Evolutionary conservation across 2,797 vertebrate genomes (phyloP), one percentile per base, ranked within the genome.

Genomic region (Eremophila alpestris): DNA sequence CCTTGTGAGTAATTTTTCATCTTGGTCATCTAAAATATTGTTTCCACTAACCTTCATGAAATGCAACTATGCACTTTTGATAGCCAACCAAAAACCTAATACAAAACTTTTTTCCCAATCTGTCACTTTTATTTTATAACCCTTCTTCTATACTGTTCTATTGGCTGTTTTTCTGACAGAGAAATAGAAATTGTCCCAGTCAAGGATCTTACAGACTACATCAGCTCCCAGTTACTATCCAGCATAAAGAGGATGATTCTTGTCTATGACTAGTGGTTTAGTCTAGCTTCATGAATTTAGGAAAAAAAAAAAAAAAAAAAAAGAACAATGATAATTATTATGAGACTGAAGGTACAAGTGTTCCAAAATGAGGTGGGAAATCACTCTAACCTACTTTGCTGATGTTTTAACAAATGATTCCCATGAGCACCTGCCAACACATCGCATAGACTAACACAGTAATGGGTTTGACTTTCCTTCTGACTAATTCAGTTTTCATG

Each of bases 401-500:
- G 48, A 59, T 64, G 43, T 75, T 86, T 91, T 83, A 91, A 68
- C 45, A 89, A 67, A 80, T 43, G 7, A 88, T 63, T 94, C 85
- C 63, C 59, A 10, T 21, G 48, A 88, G 51, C 27, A 60, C 10
- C n/a, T 96, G 71, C 48, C 78, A 94, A 73, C 51, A 76, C 10
- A 83, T 90, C n/a, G n/a, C 62, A 34, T 20, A 63, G 48, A 30
- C 26, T 67, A 69, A 27, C 45, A 73, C 29, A 71, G 13, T 78
- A 83, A 73, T 48, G 36, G n/a, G 20, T 73, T 90, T 94, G 87
- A 83, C 43, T 91, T 45, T 83, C 36, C 29, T 90, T 90, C 34
- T 62, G 69, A 93, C 23, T 94, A 83, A 93, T 93, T 90, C 85
- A 89, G 69, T 79, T 94, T 91, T 83, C 48, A 59, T 90, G 29